Evolutionary conservation across 1,140 invertebrate species (phyloP).

Genomic region (Cyphomyrmex costatus): DNA sequence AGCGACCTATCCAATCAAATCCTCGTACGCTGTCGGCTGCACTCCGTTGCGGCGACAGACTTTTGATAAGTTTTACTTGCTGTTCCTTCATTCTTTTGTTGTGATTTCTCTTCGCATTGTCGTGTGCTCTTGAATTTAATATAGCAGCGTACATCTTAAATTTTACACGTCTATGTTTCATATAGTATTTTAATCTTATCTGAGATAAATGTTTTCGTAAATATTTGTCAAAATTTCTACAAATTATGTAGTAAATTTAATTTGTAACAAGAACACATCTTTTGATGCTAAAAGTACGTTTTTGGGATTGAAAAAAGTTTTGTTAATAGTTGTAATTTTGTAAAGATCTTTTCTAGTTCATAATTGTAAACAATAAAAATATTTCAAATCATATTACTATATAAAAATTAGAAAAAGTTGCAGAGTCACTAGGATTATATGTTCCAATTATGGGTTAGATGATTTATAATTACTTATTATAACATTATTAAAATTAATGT

Average conservation of each 20-base stretch:
- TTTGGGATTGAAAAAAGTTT: too few relatives aligned
- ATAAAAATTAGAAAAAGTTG: too few relatives aligned
- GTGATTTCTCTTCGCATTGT: constrained; percentile 27
- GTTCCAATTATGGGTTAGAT: neutral
- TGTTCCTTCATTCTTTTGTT: constrained; percentile 13
- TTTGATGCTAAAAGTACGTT: too few relatives aligned
- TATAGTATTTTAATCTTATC: neutral
- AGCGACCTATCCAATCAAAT: constrained; percentile 70
- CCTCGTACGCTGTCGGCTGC: constrained; percentile 59
- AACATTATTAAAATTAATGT: neutral
- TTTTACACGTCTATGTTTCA: neutral
- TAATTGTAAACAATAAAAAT: too few relatives aligned
- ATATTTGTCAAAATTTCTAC: neutral
- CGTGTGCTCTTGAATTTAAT: neutral
- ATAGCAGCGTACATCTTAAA: neutral
- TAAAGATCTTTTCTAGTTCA: too few relatives aligned
- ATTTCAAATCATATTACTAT: too few relatives aligned
- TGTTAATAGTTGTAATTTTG: too few relatives aligned
- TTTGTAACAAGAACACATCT: too few relatives aligned
- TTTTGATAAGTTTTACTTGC: constrained; percentile 74
- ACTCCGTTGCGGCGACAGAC: constrained; percentile 49
- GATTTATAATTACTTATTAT: neutral
- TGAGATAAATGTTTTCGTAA: neutral
- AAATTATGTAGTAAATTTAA: neutral
- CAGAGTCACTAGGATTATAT: too few relatives aligned